Percentiles rank a stretch among this genome's conserved stretches.
Evolutionary conservation across 2,888 invertebrate species (phyloP).

Genomic region (Nomada hirtipes): DNA sequence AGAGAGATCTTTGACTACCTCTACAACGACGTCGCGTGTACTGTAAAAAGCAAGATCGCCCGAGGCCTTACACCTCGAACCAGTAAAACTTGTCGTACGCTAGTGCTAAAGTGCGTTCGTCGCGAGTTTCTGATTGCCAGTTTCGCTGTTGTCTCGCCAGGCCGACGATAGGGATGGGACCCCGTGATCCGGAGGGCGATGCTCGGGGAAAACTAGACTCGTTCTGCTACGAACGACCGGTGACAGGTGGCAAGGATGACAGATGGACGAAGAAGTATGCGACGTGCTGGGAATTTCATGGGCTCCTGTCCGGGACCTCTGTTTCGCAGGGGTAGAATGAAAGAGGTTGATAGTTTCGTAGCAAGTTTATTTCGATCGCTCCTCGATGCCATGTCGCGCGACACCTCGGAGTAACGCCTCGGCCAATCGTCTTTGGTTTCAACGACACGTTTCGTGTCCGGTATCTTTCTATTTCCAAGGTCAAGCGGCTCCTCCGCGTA

Average conservation of each 20-base stretch:
- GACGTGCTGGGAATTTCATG: no score
- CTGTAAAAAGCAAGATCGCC: slow-evolving; percentile 79
- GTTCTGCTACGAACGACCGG: no score
- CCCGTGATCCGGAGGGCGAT: background rate
- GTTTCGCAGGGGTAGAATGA: background rate
- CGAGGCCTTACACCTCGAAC: slow-evolving; percentile 83
- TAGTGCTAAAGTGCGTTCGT: slow-evolving; percentile 75
- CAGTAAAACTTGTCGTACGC: slow-evolving; percentile 83
- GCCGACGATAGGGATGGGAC: slow-evolving; percentile 14
- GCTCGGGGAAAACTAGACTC: background rate
- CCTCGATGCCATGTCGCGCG: background rate
- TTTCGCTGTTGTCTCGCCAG: slow-evolving; percentile 14
- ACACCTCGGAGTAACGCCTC: slow-evolving; percentile 12
- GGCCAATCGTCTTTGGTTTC: slow-evolving; percentile 44
- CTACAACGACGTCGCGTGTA: slow-evolving; percentile 70
- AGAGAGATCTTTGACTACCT: slow-evolving; percentile 75
- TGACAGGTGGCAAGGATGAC: background rate
- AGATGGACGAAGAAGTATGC: no score
- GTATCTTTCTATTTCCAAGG: slow-evolving; percentile 45
- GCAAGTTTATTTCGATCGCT: slow-evolving; percentile 40
- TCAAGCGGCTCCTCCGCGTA: slow-evolving; percentile 20
- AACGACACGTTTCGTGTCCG: slow-evolving; percentile 1
- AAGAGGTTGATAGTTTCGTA: slow-evolving; percentile 1
- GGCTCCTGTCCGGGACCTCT: no score
- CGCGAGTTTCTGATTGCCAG: slow-evolving; percentile 44